Evolutionary conservation across 2,888 invertebrate genomes (phyloP).

Genomic region (Apodemia duryi): DNA sequence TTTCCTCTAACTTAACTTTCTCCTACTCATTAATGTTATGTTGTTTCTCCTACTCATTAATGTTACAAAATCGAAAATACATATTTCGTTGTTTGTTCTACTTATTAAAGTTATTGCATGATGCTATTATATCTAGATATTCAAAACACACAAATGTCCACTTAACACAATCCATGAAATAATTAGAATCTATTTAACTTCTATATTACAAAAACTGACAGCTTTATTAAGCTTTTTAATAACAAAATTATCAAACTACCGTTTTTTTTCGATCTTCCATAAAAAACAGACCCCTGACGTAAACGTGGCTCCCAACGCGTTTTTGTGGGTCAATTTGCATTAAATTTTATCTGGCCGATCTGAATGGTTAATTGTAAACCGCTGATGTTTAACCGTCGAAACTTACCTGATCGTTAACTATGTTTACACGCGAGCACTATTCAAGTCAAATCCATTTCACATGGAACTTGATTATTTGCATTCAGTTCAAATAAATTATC

Average conservation of each 20-base stretch:
- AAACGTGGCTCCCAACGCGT: conserved; percentile 33
- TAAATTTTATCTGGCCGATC: conserved; percentile 55
- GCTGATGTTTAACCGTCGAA: conserved; percentile 58
- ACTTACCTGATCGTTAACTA: conserved; percentile 59
- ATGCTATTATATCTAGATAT: neutral
- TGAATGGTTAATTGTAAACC: conserved; percentile 65
- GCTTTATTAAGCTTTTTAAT: conserved; percentile 15
- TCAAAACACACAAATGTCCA: neutral
- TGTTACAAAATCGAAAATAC: no score
- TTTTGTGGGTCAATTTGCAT: conserved; percentile 61
- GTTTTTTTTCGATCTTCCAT: conserved; percentile 1
- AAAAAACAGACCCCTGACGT: conserved; percentile 4
- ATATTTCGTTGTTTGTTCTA: no score
- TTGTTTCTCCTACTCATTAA: no score
- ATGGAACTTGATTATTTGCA: conserved; percentile 5
- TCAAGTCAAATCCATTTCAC: conserved; percentile 12
- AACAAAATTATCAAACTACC: conserved; percentile 18
- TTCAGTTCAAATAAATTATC: conserved; percentile 10
- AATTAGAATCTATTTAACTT: neutral
- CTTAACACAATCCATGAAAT: neutral
- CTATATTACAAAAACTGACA: conserved; percentile 1
- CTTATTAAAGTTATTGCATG: no score
- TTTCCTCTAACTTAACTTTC: no score
- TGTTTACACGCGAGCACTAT: conserved; percentile 46
- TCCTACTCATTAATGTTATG: no score